Evolutionary conservation across 2,888 invertebrate genomes (phyloP).

Genomic region (Stenodema calcarata): DNA sequence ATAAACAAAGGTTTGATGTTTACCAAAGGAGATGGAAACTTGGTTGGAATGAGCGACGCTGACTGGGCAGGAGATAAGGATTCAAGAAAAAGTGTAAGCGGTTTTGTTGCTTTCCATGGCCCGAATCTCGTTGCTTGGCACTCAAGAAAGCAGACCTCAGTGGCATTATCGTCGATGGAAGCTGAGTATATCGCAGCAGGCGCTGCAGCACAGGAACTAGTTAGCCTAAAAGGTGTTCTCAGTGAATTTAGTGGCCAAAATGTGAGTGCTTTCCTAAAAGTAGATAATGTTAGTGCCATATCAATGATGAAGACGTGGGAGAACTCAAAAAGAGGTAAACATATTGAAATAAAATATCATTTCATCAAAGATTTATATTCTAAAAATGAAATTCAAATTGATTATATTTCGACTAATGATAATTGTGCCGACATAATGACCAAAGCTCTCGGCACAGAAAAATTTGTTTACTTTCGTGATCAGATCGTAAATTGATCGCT

Average conservation of each 20-base stretch:
- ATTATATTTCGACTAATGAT: too few relatives aligned
- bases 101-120: slow-evolving; percentile 44
- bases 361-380: too few relatives aligned
- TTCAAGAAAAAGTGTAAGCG: slow-evolving; percentile 44
- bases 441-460: too few relatives aligned
- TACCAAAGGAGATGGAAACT: background rate
- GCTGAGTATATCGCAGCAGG: slow-evolving; percentile 34
- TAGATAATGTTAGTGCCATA: slow-evolving; percentile 12
- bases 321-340: slow-evolving; percentile 21
- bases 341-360: too few relatives aligned
- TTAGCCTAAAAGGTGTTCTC: background rate
- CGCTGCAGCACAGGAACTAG: slow-evolving; percentile 8
- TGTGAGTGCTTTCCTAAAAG: background rate
- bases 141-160: slow-evolving; percentile 42
- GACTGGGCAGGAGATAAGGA: too few relatives aligned
- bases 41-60: background rate
- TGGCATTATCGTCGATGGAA: slow-evolving; percentile 20
- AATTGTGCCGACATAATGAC: too few relatives aligned
- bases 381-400: too few relatives aligned
- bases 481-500: too few relatives aligned
- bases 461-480: too few relatives aligned
- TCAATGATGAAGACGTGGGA: background rate
- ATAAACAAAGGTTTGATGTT: background rate
- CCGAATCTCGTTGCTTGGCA: slow-evolving; percentile 39
- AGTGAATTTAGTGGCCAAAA: background rate